Evolutionary conservation across 2,113 vertebrate genomes (phyloP).

Genomic region (Leptocoma aspasia): DNA sequence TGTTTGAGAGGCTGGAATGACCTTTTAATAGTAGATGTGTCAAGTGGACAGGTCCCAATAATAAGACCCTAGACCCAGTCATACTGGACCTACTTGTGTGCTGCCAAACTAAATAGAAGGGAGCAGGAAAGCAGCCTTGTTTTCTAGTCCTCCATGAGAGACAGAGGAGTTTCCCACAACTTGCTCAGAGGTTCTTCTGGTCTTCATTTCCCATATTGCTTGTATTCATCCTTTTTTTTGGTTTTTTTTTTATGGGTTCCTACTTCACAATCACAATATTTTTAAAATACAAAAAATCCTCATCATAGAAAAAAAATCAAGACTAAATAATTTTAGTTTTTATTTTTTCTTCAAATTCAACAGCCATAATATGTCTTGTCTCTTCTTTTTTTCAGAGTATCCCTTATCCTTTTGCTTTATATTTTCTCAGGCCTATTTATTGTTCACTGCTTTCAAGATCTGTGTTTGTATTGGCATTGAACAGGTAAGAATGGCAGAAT

Average conservation of each 20-base stretch:
- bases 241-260: neutral
- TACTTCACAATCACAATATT: neutral
- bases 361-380: neutral
- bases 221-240: neutral
- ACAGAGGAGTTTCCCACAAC: neutral
- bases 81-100: neutral
- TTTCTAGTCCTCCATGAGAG: neutral
- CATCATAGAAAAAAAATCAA: neutral
- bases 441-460: neutral
- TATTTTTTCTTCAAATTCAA: neutral
- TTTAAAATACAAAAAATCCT: neutral
- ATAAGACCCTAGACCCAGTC: neutral
- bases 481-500: neutral
- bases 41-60: neutral
- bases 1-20: neutral
- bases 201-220: neutral
- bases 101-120: neutral
- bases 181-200: neutral
- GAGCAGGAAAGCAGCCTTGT: neutral
- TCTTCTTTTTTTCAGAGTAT: neutral
- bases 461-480: neutral
- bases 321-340: neutral
- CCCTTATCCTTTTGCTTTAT: neutral
- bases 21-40: neutral
- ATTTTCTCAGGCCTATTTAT: neutral